Evolutionary conservation across 2,797 vertebrate species (phyloP), one percentile per base, ranked within the genome.

Genomic region (Phoebastria nigripes): DNA sequence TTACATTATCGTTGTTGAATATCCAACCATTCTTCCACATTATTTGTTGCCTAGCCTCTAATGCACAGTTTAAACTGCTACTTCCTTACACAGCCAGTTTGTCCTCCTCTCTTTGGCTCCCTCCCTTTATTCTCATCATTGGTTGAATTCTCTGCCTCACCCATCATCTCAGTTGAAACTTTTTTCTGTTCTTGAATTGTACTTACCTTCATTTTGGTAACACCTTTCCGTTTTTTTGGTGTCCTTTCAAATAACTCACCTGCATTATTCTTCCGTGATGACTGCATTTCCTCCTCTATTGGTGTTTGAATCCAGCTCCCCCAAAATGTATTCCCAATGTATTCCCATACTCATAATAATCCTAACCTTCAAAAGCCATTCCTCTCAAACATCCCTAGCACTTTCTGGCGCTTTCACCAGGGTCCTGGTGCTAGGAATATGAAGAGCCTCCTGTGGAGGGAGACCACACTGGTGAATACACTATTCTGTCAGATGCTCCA

Each of bases 321-420:
- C 13, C 29, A 19, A 15, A 11, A 5, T 4, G 0, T 15, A 46
- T 19, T 18, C 4, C 39, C 10, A 59, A 2, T 29, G 4, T 37
- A 49, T 46, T 78, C 37, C 8, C 8, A 17, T 59, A 52, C 12
- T 15, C 15, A 26, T 33, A 49, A 46, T 15, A 56, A 70, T 26
- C 21, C 25, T 80, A 42, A 63, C 5, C 5, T 87, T 72, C n/a
- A 72, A 59, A 85, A 59, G 8, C 5, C 4, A 11, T 52, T 59
- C 22, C 17, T 72, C 51, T 65, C 28, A 79, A 59, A 46, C 20
- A 58, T 26, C 33, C 24, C 26, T 8, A 13, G 13, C 24, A 85
- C 67, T 65, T 85, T 63, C 69, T 41, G 10, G n/a, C 6, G 1
- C 2, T 70, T 91, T 73, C 54, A 67, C 16, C 20, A 39, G 13